A percentile compares a stretch with the other conserved stretches of the same genome.
Conservation (phyloP, 92 coral and sea anemone genomes). For the Palythoa grandiflora region DNA sequence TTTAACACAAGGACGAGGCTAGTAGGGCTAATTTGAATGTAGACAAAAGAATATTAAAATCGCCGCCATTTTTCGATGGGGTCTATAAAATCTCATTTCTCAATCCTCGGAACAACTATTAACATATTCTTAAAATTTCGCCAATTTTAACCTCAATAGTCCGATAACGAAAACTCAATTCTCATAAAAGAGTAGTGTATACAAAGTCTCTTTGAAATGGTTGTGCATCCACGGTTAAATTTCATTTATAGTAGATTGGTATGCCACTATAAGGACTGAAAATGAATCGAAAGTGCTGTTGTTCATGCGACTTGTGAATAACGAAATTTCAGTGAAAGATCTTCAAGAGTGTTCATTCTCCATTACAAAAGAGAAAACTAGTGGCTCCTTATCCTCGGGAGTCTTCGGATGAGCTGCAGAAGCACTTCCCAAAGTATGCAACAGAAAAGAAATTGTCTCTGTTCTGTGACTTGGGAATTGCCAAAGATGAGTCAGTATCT, state of each 20-base stretch:
- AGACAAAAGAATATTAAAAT: too few species aligned
- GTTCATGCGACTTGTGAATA: conserved; percentile 13
- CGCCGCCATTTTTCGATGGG: too few species aligned
- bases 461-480: neutral
- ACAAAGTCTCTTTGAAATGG: too few species aligned
- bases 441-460: conserved; percentile 62
- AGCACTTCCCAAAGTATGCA: conserved; percentile 54
- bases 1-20: too few species aligned
- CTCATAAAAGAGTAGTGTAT: too few species aligned
- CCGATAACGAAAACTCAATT: too few species aligned
- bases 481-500: conserved; percentile 31
- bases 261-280: conserved; percentile 60
- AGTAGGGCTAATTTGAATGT: too few species aligned
- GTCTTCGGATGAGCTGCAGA: conserved; percentile 49
- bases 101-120: too few species aligned
- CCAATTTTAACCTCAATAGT: too few species aligned
- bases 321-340: conserved; percentile 31
- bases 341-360: conserved; percentile 24
- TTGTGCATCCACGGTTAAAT: neutral
- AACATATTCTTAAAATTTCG: too few species aligned
- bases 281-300: conserved; percentile 27
- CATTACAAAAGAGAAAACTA: conserved; percentile 27
- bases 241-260: conserved; percentile 40
- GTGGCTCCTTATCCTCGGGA: conserved; percentile 21
- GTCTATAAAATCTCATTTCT: too few species aligned